Conservation (phyloP, 2,888 invertebrate genomes). For the Mythimna ferrago region DNA sequence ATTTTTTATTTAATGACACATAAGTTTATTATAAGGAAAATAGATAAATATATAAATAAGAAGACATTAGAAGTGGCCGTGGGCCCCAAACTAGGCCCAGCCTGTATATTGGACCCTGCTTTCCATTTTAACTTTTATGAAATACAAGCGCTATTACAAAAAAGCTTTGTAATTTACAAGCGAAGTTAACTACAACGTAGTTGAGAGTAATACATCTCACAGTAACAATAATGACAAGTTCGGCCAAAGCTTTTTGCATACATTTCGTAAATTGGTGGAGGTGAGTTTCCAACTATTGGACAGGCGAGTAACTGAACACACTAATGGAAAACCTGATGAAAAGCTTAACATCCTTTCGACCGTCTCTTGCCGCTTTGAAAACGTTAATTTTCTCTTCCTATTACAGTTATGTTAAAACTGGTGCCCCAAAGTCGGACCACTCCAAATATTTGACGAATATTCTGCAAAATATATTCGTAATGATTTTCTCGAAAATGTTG, state of each 20-base stretch:
- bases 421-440: constrained; percentile 56
- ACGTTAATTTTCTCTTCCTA: constrained; percentile 82
- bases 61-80: no score
- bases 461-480: constrained; percentile 22
- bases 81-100: no score
- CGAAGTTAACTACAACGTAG: constrained; percentile 24
- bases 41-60: no score
- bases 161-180: constrained; percentile 30
- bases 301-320: constrained; percentile 62
- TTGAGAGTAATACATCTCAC: constrained; percentile 45
- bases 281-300: constrained; percentile 63
- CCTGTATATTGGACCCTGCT: no score
- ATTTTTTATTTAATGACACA: no score
- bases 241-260: constrained; percentile 62
- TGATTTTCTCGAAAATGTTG: constrained; percentile 18
- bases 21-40: no score
- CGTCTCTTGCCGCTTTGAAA: constrained; percentile 77
- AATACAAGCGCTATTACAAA: constrained; percentile 4
- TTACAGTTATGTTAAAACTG: constrained; percentile 63
- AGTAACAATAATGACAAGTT: constrained; percentile 53
- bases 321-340: constrained; percentile 79
- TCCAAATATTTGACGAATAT: constrained; percentile 39
- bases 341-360: constrained; percentile 82
- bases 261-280: constrained; percentile 66
- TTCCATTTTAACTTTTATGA: constrained; percentile 7